Conservation (phyloP, 2,113 vertebrate genomes). For the Chaetura pelagica region DNA sequence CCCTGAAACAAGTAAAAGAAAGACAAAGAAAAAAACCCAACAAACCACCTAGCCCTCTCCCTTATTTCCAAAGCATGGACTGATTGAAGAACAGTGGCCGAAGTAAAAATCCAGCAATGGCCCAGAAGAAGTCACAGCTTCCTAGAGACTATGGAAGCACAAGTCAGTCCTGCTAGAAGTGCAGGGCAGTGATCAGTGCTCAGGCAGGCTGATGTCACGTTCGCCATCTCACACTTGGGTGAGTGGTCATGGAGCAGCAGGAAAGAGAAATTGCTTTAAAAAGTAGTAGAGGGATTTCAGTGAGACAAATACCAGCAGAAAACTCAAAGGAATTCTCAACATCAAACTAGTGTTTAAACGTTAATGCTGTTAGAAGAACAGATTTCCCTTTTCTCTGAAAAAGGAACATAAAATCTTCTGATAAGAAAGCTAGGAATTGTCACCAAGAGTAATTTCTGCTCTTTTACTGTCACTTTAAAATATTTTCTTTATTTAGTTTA, state of each 20-base stretch:
- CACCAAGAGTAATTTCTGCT: not conserved
- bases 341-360: not conserved
- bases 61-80: not conserved
- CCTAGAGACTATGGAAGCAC: not conserved
- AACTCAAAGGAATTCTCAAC: not conserved
- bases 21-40: not conserved
- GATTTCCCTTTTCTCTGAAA: not conserved
- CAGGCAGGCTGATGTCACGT: not conserved
- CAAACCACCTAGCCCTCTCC: accelerated
- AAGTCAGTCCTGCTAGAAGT: not conserved
- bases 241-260: not conserved
- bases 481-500: not conserved
- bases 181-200: not conserved
- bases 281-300: not conserved
- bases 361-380: not conserved
- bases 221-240: not conserved
- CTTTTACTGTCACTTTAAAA: not conserved
- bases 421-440: not conserved
- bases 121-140: not conserved
- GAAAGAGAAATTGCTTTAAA: not conserved
- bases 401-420: not conserved
- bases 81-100: not conserved
- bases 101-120: not conserved
- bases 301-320: not conserved
- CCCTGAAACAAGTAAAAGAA: not conserved